Conservation (phyloP, 92 coral and sea anemone genomes). For the Plumapathes pennacea region DNA sequence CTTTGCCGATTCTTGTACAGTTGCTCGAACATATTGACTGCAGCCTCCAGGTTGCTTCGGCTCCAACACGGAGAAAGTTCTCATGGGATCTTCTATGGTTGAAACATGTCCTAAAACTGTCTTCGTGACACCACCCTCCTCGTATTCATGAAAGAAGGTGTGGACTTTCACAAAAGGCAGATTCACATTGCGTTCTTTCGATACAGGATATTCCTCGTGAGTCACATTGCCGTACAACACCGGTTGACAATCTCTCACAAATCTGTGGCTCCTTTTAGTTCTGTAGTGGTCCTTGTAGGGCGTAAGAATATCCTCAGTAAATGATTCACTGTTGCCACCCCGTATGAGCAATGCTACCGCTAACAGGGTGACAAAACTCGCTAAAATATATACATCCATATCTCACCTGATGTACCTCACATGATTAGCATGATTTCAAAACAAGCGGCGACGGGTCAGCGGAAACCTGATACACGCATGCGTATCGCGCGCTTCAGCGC, state of each 20-base stretch:
- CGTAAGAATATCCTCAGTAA: conserved; percentile 68
- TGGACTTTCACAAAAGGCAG: conserved; percentile 45
- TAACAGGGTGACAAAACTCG: too few relatives aligned
- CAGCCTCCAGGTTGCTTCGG: conserved; percentile 82
- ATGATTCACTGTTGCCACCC: too few relatives aligned
- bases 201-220: conserved; percentile 54
- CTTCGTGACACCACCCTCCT: conserved; percentile 10
- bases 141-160: conserved; percentile 58
- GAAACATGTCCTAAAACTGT: conserved; percentile 74
- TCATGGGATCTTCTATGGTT: conserved; percentile 66
- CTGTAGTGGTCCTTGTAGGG: conserved; percentile 69
- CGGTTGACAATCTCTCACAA: conserved; percentile 78
- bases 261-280: conserved; percentile 61
- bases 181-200: conserved; percentile 25
- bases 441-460: too few relatives aligned
- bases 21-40: conserved; percentile 45
- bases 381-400: too few relatives aligned
- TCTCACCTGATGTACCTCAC: too few relatives aligned
- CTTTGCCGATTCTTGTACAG: conserved; percentile 66
- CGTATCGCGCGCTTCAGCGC: too few relatives aligned
- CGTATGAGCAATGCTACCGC: too few relatives aligned
- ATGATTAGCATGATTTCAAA: too few relatives aligned
- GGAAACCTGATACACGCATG: too few relatives aligned
- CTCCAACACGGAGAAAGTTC: conserved; percentile 87
- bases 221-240: conserved; percentile 80